These are phyloP conservation scores for Homarus gammarus DNA, from an alignment of 2,888 invertebrate species.

Conservation along the genomic window DNA sequence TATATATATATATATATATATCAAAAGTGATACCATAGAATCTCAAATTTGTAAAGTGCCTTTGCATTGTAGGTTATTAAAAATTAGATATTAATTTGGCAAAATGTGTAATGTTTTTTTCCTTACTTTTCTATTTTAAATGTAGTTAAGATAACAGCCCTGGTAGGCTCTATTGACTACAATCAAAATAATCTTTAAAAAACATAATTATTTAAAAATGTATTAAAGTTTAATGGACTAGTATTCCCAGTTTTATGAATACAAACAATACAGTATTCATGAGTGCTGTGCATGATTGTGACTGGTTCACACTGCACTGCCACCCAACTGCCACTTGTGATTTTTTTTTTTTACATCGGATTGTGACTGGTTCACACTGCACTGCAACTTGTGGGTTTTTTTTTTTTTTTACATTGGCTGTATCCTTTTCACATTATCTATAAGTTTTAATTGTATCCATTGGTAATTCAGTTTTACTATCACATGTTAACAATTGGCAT, in stretches of 20 bases:
- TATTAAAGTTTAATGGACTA: background rate
- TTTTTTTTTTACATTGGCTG: too few species aligned
- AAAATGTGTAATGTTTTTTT: background rate
- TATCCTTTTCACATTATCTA: too few species aligned
- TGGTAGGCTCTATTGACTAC: conserved; percentile 14
- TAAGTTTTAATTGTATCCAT: too few species aligned
- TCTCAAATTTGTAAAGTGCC: background rate
- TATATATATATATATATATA: background rate
- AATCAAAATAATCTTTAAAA: background rate
- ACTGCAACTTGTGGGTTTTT: background rate
- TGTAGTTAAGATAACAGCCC: conserved; percentile 1
- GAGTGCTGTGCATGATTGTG: conserved; percentile 10
- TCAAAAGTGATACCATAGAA: background rate
- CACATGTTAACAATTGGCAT: too few species aligned
- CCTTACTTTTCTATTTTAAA: background rate
- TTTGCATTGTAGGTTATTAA: conserved; percentile 21
- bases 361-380: conserved; percentile 32
- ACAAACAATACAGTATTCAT: conserved; percentile 5
- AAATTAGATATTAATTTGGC: background rate
- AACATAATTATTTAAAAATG: background rate
- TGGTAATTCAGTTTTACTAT: too few species aligned
- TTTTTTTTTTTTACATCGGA: too few species aligned
- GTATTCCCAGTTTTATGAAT: background rate
- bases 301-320: conserved; percentile 28
- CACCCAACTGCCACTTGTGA: background rate